These are phyloP conservation scores for Zophobas atratus DNA, from an alignment of 1,140 invertebrate genomes.

Conservation along the genomic window DNA sequence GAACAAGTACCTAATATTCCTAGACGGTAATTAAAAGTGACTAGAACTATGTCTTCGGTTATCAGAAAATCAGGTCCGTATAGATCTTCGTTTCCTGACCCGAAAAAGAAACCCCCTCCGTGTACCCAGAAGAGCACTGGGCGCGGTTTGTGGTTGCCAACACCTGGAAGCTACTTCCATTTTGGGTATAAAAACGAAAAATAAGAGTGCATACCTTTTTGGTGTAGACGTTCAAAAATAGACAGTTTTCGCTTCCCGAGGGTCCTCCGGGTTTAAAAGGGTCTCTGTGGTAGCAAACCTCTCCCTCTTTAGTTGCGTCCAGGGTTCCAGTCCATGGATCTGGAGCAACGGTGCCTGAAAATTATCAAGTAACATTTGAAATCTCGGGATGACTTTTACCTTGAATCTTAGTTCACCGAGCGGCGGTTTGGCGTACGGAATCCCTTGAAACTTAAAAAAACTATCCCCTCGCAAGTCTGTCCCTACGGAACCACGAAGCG, in stretches of 20 bases:
- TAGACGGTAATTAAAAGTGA: slow-evolving; percentile 80
- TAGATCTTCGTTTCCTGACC: slow-evolving; percentile 69
- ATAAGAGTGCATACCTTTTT: slow-evolving; percentile 62
- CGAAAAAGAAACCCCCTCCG: slow-evolving; percentile 77
- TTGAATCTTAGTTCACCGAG: slow-evolving; percentile 72
- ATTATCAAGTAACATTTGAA: not conserved
- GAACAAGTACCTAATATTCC: slow-evolving; percentile 69
- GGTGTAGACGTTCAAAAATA: slow-evolving; percentile 81
- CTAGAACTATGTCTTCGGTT: slow-evolving; percentile 76
- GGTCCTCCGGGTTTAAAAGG: slow-evolving; percentile 53
- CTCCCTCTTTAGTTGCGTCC: slow-evolving; percentile 69
- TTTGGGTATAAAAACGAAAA: too few relatives aligned
- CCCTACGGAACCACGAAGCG: not conserved
- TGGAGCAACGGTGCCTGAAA: slow-evolving; percentile 73
- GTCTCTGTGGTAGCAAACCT: slow-evolving; percentile 33
- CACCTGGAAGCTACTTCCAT: slow-evolving; percentile 31
- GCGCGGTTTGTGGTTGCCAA: slow-evolving; percentile 15
- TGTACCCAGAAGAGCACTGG: slow-evolving; percentile 83
- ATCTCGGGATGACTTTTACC: slow-evolving; percentile 62
- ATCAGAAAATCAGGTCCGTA: slow-evolving; percentile 75
- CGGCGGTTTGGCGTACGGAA: slow-evolving; percentile 70
- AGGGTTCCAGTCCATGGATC: slow-evolving; percentile 70
- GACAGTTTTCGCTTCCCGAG: slow-evolving; percentile 77
- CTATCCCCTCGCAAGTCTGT: slow-evolving; percentile 41
- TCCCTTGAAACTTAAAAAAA: slow-evolving; percentile 69